These are phyloP conservation scores for Drosophila austrosaltans DNA, from an alignment of 2,888 invertebrate species.

Conservation along the genomic window DNA sequence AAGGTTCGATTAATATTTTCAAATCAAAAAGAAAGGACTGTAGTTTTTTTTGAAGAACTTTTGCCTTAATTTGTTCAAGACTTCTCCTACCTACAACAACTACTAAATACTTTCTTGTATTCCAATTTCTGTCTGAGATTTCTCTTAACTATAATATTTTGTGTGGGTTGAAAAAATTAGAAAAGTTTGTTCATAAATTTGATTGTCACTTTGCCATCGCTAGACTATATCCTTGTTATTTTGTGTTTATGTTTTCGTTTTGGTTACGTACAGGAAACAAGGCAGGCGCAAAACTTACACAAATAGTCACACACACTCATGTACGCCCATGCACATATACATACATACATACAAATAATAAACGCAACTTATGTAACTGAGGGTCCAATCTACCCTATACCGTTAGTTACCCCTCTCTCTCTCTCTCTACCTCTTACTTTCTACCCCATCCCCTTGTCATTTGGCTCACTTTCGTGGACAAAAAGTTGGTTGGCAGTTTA, in stretches of 20 bases:
- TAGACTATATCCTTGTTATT: constrained; percentile 61
- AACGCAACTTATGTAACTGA: constrained; percentile 76
- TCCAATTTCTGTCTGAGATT: background rate
- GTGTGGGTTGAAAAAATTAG: background rate
- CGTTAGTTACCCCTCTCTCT: background rate
- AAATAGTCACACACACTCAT: constrained; percentile 43
- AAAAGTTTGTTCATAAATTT: constrained; percentile 10
- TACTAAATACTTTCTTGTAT: too few relatives aligned
- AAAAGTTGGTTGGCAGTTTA: constrained; percentile 71
- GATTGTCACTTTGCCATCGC: constrained; percentile 12
- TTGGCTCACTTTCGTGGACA: constrained; percentile 41
- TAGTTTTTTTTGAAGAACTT: too few relatives aligned
- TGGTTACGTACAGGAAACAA: constrained; percentile 54
- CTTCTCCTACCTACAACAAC: too few relatives aligned
- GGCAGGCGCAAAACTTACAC: constrained; percentile 64
- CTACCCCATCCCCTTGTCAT: background rate
- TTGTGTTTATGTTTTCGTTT: constrained; percentile 52
- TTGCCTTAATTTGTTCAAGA: too few relatives aligned
- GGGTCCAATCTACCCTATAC: constrained; percentile 30
- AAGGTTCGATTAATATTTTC: too few relatives aligned
- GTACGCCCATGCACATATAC: constrained; percentile 27
- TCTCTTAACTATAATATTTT: background rate
- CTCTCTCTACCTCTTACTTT: background rate
- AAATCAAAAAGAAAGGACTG: too few relatives aligned
- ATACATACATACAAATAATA: constrained; percentile 63